Evolutionary conservation across 2,888 invertebrate species (phyloP).

Genomic region (Dicyrtomina minuta): DNA sequence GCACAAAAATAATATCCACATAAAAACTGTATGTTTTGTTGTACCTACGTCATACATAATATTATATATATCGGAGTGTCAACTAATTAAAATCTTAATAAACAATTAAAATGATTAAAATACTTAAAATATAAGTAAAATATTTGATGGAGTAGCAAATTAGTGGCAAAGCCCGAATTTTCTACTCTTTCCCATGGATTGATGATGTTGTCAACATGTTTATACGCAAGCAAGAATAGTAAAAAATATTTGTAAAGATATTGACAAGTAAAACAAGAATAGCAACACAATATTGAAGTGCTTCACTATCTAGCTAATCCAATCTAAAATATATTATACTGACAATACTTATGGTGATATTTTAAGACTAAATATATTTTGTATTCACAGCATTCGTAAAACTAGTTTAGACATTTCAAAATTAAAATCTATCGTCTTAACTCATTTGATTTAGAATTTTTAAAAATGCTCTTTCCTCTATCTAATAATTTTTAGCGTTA

Average conservation of each 20-base stretch:
- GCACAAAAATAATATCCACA: too few relatives aligned
- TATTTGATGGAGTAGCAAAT: too few relatives aligned
- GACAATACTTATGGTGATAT: conserved; percentile 19
- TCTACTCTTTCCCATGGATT: neutral
- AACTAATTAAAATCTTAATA: too few relatives aligned
- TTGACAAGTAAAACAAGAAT: conserved; percentile 18
- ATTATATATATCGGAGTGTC: too few relatives aligned
- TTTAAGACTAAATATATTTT: neutral
- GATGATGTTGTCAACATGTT: neutral
- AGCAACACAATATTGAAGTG: conserved; percentile 8
- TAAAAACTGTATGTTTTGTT: too few relatives aligned
- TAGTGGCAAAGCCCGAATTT: neutral
- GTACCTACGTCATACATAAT: too few relatives aligned
- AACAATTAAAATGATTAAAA: too few relatives aligned
- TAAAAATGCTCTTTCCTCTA: neutral
- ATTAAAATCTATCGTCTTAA: neutral
- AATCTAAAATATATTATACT: neutral
- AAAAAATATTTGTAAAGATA: conserved; percentile 7
- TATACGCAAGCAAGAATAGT: conserved; percentile 9
- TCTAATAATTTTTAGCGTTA: neutral
- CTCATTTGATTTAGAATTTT: neutral
- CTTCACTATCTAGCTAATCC: too few relatives aligned
- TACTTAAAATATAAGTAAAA: too few relatives aligned
- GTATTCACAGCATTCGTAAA: conserved; percentile 14
- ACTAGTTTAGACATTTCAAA: neutral